phyloP scores from a whole-genome alignment of 2,113 vertebrate genomes.

The Anhinga anhinga region DNA sequence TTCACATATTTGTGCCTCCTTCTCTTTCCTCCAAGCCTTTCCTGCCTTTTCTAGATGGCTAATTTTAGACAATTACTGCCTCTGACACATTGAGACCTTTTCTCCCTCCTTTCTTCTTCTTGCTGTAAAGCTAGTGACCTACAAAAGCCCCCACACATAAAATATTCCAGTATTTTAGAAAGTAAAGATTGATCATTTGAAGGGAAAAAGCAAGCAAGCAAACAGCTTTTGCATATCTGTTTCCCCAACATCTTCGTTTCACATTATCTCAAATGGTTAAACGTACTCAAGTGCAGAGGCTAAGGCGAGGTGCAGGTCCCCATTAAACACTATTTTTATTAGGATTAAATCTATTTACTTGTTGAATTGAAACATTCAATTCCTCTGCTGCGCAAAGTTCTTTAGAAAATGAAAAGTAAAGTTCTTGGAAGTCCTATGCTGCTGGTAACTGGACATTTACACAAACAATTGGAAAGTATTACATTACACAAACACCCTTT shows the following conservation, averaged over 20 bases:
- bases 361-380: not conserved
- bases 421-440: not conserved
- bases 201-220: not conserved
- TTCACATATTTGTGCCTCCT: slow-evolving; percentile 26
- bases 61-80: slow-evolving; percentile 65
- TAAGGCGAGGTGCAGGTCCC: not conserved
- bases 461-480: not conserved
- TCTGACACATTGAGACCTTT: slow-evolving; percentile 51
- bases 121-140: slow-evolving; percentile 51
- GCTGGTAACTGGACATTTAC: not conserved
- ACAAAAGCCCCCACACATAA: slow-evolving; percentile 44
- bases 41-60: slow-evolving; percentile 59
- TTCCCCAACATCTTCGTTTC: not conserved
- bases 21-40: slow-evolving; percentile 23
- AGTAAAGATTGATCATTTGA: not conserved
- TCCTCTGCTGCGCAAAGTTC: not conserved
- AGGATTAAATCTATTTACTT: not conserved
- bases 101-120: not conserved
- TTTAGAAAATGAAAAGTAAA: not conserved
- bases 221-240: not conserved
- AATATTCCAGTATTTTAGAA: not conserved
- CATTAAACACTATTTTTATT: not conserved
- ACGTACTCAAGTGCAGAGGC: not conserved
- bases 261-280: not conserved
- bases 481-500: not conserved